A percentile compares a stretch with the other conserved stretches of the same genome.
Evolutionary conservation across 2,113 vertebrate genomes (phyloP).

Genomic region (Emydocephalus ijimae): DNA sequence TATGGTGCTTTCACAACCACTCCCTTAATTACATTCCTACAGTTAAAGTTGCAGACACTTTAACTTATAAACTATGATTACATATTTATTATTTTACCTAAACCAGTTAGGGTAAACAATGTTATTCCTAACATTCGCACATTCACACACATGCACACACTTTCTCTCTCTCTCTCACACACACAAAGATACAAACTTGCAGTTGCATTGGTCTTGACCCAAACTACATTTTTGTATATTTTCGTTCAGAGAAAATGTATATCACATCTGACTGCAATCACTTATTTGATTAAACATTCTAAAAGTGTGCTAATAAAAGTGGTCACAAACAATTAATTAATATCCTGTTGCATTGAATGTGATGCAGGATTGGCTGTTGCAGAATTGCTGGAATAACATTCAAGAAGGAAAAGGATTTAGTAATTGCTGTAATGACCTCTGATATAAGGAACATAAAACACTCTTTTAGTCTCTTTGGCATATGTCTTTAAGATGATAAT

Average conservation of each 20-base stretch:
- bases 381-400: background rate
- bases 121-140: no score
- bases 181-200: background rate
- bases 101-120: no score
- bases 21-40: no score
- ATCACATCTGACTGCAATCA: background rate
- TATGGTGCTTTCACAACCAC: no score
- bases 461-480: background rate
- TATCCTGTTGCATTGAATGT: background rate
- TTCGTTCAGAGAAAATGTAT: background rate
- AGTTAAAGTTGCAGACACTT: no score
- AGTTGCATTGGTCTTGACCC: background rate
- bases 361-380: background rate
- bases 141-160: background rate
- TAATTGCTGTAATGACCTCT: background rate
- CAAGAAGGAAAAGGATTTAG: background rate
- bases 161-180: background rate
- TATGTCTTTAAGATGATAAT: background rate
- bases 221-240: background rate
- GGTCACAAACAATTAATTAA: background rate
- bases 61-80: no score
- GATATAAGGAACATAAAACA: background rate
- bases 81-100: no score
- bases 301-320: background rate
- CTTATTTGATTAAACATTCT: background rate